These are phyloP conservation scores for Globodera rostochiensis DNA, from an alignment of 1,140 invertebrate genomes.

Conservation along the genomic window DNA sequence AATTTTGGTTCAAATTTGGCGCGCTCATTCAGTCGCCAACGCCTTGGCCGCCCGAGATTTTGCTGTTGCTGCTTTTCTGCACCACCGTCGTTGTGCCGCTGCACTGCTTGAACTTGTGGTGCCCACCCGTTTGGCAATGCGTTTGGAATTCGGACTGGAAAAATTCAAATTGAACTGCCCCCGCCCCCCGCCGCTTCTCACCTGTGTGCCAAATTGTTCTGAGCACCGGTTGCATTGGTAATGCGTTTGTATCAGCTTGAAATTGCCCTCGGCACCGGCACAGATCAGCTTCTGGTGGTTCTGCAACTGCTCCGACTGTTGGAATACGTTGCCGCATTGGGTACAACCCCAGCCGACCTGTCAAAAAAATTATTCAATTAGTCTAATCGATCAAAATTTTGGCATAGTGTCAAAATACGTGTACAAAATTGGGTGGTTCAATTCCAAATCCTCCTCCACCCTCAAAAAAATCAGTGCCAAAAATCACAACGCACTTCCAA, in stretches of 20 bases:
- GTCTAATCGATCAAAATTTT: too few relatives aligned
- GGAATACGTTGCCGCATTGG: slow-evolving; percentile 61
- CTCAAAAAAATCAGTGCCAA: slow-evolving; percentile 13
- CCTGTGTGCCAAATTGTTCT: slow-evolving; percentile 59
- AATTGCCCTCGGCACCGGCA: slow-evolving; percentile 44
- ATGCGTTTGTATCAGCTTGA: slow-evolving; percentile 59
- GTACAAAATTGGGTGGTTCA: not conserved
- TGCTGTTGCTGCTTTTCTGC: not conserved
- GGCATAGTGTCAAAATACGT: not conserved
- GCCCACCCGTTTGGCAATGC: slow-evolving; percentile 30
- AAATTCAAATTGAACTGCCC: slow-evolving; percentile 4
- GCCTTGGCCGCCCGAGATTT: not conserved
- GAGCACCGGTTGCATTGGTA: slow-evolving; percentile 59
- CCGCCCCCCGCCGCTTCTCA: not conserved
- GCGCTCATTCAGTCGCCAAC: too few relatives aligned
- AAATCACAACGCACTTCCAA: slow-evolving; percentile 34
- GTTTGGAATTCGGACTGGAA: slow-evolving; percentile 39
- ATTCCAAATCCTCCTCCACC: slow-evolving; percentile 18
- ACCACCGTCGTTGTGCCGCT: not conserved
- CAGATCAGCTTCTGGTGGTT: slow-evolving; percentile 64
- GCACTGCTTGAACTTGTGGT: slow-evolving; percentile 15
- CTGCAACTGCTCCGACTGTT: slow-evolving; percentile 53
- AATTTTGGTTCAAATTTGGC: not conserved
- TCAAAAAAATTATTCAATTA: slow-evolving; percentile 9
- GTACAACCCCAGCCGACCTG: slow-evolving; percentile 65